phyloP scores from a whole-genome alignment of 2,113 vertebrate species.

The Platysteira castanea region DNA sequence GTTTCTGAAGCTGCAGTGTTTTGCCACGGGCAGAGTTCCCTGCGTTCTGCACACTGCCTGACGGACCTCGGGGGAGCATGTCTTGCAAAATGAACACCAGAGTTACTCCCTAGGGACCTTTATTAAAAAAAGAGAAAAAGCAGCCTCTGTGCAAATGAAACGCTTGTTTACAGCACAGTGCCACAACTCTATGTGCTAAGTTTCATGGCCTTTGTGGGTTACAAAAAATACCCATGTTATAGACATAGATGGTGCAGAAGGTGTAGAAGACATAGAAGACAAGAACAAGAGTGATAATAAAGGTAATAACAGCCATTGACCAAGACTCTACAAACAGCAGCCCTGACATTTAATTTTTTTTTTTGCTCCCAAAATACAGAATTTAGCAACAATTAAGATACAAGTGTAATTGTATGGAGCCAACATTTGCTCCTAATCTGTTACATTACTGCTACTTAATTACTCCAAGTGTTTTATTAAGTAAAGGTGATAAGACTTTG shows the following conservation, averaged over 20 bases:
- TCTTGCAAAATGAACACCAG: background rate
- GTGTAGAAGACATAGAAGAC: background rate
- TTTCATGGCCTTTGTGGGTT: background rate
- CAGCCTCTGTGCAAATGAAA: background rate
- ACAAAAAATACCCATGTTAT: background rate
- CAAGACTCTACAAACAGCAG: background rate
- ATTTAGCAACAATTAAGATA: background rate
- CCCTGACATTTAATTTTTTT: background rate
- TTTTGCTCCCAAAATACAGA: background rate
- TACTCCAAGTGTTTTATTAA: background rate
- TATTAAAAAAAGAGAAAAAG: background rate
- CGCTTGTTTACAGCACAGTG: background rate
- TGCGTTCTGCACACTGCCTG: background rate
- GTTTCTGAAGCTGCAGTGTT: background rate
- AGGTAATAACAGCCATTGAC: background rate
- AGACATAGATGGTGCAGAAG: background rate
- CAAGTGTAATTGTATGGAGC: background rate
- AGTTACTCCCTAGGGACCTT: background rate
- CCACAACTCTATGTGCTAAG: background rate
- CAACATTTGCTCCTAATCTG: background rate
- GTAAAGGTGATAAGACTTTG: background rate
- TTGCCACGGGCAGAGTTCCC: background rate
- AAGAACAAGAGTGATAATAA: background rate
- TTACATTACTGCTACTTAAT: background rate
- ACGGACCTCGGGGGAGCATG: accelerated